These are phyloP conservation scores for Camelus dromedarius DNA, from an alignment of 2,113 vertebrate genomes.

Conservation along the genomic window DNA sequence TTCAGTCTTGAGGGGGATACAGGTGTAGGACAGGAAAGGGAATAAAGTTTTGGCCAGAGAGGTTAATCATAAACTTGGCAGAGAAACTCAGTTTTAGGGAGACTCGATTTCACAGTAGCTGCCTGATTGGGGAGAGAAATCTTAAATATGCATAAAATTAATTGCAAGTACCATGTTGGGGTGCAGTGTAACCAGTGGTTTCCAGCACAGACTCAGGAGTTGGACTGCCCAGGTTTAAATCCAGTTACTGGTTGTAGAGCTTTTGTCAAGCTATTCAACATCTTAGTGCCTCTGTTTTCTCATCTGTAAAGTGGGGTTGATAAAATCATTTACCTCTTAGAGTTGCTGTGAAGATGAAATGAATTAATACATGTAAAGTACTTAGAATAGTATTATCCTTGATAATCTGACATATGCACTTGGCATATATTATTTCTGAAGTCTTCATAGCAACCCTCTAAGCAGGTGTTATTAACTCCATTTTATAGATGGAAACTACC, in stretches of 20 bases:
- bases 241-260: neutral
- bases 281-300: neutral
- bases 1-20: too few species aligned
- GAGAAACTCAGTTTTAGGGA: too few species aligned
- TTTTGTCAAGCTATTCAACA: neutral
- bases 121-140: neutral
- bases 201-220: neutral
- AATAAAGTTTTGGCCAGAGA: too few species aligned
- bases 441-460: neutral
- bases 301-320: neutral
- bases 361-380: neutral
- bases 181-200: neutral
- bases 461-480: neutral
- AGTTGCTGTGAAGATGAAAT: neutral
- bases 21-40: too few species aligned
- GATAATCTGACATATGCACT: neutral
- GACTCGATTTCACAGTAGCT: too few species aligned
- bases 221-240: neutral
- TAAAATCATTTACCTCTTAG: neutral
- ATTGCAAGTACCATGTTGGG: neutral
- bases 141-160: neutral
- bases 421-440: constrained; percentile 32
- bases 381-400: neutral
- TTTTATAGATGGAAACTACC: neutral
- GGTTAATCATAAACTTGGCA: too few species aligned